Base-by-base conservation (phyloP, 2,888 invertebrate genomes). In the Leptothorax acervorum region DNA sequence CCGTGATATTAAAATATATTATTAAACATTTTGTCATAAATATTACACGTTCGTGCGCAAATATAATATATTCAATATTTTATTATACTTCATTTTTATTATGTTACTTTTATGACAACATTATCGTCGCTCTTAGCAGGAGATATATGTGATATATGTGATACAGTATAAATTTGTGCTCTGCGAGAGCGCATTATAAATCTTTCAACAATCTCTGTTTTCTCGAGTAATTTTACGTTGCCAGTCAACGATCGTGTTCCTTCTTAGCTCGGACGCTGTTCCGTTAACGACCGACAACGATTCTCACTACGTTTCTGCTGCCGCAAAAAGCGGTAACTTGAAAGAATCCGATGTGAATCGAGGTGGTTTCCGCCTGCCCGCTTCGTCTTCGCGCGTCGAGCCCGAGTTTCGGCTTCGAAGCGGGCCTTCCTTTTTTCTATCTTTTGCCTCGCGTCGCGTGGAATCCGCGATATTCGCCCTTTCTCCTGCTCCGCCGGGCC, bases 321-420 rank as follows among this genome's bases (percentile, higher is more conserved):
- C 65, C 35, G 85, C 89, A 89, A 88, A 89, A 89, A 88, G 78
- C 42, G 71, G 60, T 48, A 48, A 66, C 70, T 63, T 70, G 60
- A 51, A 78, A 74, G 85, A 89, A 89, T 89, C 86, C 88, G 84
- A 88, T 75, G 81, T 63, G 85, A 84, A 85, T 81, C 74, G 71
- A 66, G 48, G n/a, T 53, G 60, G 68, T 83, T 81, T 82, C 82
- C 63, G 39, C 48, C 60, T 35, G 23, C 75, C 23, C 74, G 55
- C 76, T 74, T 51, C 76, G 68, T 39, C 83, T 83, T 55, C 51
- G 23, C 11, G 60, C 83, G 28, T 60, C 82, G 86, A 82, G 57
- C 45, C 57, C 70, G 73, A 79, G 23, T 87, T 82, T 82, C 81
- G 84, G 53, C 62, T 66, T 63, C 85, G 39, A 31, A 70, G 48